Base-by-base conservation (phyloP, 2,797 vertebrate species). In the Mus minutoides region DNA sequence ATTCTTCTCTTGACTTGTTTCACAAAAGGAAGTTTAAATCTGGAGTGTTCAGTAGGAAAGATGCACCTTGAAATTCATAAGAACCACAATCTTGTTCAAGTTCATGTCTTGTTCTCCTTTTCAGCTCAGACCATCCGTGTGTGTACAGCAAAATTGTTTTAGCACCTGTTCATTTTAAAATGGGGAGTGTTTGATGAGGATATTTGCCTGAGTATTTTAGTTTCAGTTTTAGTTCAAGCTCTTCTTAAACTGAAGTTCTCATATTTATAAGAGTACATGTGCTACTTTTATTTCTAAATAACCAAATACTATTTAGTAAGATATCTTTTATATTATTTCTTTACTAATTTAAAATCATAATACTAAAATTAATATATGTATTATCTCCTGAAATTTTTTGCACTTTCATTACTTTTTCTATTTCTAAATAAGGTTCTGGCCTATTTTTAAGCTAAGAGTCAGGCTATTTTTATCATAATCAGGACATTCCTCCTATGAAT, bases 371-470 rank as follows among this genome's bases (percentile, higher is more conserved):
- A 75, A 24, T 75, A 7, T 16, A 94, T 71, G 71, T 73, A 13
- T 40, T 17, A 69, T 52, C 46, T 95, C 43, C 76, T 82, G 19
- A 80, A 92, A 90, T 62, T 78, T 17, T 92, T 88, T 85, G 71
- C 79, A 71, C 37, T 22, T 40, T 75, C 52, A 62, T 29, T 26
- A 10, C n/a, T 83, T 85, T 90, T 83, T 43, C 0, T 82, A 87
- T 95, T 95, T 94, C 58, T 84, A 24, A 95, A 94, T 80, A n/a
- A 96, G 43, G 69, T 19, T 22, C 90, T 90, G 91, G 88, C 71
- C 62, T 87, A 96, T 43, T 92, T 96, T 91, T 94, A 94, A 96
- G 29, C 64, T 88, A 24, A 94, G n/a, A 77, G 9, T 84, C n/a
- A 88, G 52, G 58, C 62, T 6, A 90, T 71, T 90, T 96, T 84